Evolutionary conservation across 2,797 vertebrate genomes (phyloP), one percentile per base, ranked within the genome.

Genomic region (Botia kubotai): DNA sequence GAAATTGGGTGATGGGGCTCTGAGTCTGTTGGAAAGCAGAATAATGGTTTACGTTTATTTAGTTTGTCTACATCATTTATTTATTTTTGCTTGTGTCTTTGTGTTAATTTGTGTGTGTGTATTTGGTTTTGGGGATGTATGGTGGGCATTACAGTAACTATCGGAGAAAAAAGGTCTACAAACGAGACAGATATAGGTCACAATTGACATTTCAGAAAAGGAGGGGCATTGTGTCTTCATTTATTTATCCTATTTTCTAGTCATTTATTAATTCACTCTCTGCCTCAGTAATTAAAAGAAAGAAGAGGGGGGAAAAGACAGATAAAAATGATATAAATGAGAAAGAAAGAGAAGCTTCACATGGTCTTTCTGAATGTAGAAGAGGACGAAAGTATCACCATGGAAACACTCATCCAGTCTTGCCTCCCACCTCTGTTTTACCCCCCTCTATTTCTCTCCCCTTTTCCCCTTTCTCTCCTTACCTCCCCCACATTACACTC

Each of bases 341-440:
- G 21, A 58, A 23, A 55, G 58, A 73, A n/a, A 68, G 55, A 69
- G 29, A 73, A 82, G 77, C 79, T 75, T 79, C 71, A 77, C 72
- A 79, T 72, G 46, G 84, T 82, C 66, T 78, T 80, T 60, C 68
- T 81, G 84, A 65, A 57, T 74, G 86, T 84, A 74, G 86, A 83
- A 86, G 86, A 89, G 48, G 82, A 85, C 82, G 78, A 86, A 85
- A 84, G 82, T 82, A 84, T 88, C 75, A 84, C 88, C 88, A 88
- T 87, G 86, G 86, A 81, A 86, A 89, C 86, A 85, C 82, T 66
- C 83, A 83, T 83, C 77, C 81, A 86, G 65, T 66, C 77, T 81
- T 75, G 72, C 66, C 75, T 80, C 72, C 79, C 71, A 83, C 83
- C 68, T 57, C 80, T 77, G 70, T 65, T 62, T 68, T 16, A 58